Percentiles rank a stretch among this genome's conserved stretches.
Conservation (phyloP, 2,113 vertebrate species). For the Oryzias melastigma region DNA sequence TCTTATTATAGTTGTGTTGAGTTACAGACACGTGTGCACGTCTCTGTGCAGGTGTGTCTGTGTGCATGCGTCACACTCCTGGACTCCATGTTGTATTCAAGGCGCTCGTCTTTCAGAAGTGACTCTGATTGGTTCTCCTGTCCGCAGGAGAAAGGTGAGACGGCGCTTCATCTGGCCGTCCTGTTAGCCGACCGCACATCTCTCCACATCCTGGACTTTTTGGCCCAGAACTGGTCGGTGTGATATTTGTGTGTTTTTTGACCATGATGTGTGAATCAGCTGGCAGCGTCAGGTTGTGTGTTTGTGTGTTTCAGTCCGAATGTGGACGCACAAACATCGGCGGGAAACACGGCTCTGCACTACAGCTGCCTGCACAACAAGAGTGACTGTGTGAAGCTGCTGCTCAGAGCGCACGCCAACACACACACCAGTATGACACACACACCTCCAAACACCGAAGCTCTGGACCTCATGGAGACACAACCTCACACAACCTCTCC, state of each 20-base stretch:
- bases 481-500: neutral
- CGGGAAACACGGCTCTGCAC: constrained; percentile 65
- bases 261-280: neutral
- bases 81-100: too few relatives aligned
- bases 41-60: neutral
- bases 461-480: too few relatives aligned
- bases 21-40: neutral
- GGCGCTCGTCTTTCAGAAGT: neutral
- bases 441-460: neutral
- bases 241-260: neutral
- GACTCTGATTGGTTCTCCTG: constrained; percentile 8
- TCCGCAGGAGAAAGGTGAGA: constrained; percentile 65
- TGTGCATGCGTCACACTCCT: neutral
- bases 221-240: constrained; percentile 67
- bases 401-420: constrained; percentile 63
- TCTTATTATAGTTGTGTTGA: too few relatives aligned
- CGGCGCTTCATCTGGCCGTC: constrained; percentile 60
- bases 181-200: constrained; percentile 64
- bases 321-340: constrained; percentile 51
- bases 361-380: constrained; percentile 70
- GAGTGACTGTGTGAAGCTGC: constrained; percentile 66
- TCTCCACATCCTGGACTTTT: constrained; percentile 66
- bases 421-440: constrained; percentile 50
- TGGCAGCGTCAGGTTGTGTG: neutral
- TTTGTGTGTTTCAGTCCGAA: constrained; percentile 33